Conservation (phyloP, 2,797 vertebrate species). For the Glyptemys insculpta region DNA sequence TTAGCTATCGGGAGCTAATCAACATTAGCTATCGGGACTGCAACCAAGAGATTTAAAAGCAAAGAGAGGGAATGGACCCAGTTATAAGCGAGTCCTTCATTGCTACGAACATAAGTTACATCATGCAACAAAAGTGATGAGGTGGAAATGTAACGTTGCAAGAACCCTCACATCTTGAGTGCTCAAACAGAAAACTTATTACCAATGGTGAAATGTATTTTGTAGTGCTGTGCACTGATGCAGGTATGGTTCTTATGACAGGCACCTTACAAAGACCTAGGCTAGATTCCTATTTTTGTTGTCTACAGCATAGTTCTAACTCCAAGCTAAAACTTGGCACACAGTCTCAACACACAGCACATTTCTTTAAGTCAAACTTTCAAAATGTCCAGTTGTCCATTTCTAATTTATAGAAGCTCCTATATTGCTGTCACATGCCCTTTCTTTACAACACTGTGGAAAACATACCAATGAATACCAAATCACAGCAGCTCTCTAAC, state of each 20-base stretch:
- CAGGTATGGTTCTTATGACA: background rate
- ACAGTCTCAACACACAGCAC: background rate
- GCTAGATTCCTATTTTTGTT: background rate
- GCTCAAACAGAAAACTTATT: background rate
- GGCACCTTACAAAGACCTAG: background rate
- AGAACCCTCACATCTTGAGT: background rate
- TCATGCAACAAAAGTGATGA: background rate
- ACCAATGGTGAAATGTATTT: background rate
- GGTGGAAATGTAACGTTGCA: background rate
- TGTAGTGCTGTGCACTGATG: background rate
- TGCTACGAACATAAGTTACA: background rate
- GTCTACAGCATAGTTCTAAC: background rate
- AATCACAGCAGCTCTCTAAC: background rate
- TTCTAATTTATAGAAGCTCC: conserved; percentile 8
- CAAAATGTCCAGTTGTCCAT: conserved; percentile 4
- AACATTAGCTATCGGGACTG: background rate
- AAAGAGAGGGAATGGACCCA: conserved; percentile 19
- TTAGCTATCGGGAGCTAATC: background rate
- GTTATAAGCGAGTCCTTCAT: background rate
- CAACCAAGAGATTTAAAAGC: background rate
- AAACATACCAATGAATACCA: conserved; percentile 13
- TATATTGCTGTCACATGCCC: background rate
- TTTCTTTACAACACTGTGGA: background rate
- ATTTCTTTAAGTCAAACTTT: conserved; percentile 10
- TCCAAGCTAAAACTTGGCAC: background rate